Base-by-base conservation (phyloP, 2,113 vertebrate genomes). In the Nycticorax nycticorax region DNA sequence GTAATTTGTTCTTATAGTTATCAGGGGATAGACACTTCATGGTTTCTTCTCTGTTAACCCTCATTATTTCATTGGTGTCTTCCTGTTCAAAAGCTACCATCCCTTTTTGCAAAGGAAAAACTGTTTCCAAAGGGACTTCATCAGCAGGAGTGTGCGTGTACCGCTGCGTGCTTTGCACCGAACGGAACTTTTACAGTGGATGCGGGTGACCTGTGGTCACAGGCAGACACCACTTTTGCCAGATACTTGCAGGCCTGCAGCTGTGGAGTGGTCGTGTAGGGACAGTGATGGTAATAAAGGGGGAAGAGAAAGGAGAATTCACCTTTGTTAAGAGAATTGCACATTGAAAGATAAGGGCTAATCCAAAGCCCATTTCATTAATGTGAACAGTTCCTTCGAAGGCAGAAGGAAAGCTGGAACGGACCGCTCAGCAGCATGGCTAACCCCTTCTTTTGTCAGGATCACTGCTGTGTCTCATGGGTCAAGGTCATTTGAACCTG, bases 121-220 rank as follows among this genome's bases (percentile, higher is more conserved):
- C 30, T 59, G 23, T 76, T 88, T 88, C 66, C 85, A 43, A 64
- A 43, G 8, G 48, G 48, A 55, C 15, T 48, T 10, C 8, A 10
- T 33, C 43, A 14, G 32, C 4, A 16, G 28, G 24, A 81, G 22
- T 0, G 1, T 21, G 18, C 3, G 0, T 30, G 28, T 8, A 10
- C 33, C 50, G 26, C 48, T 19, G 26, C 27, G 28, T 48, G 23
- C 10, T 53, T 63, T 75, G 30, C 32, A 22, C 28, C 14, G 28
- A 69, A 19, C 33, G 14, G 32, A 89, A 7, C 27, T 35, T 2
- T 28, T 22, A 33, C 22, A 10, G 2, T 3, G 17, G 50, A 8
- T 2, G 2, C 30, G n/a, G 27, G 52, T 43, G 60, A 39, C 5
- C 27, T 35, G 19, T 21, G 39, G 19, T 57, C 53, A 14, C 77